Conservation (phyloP, 2,797 vertebrate species). For the Sebastolobus alascanus region DNA sequence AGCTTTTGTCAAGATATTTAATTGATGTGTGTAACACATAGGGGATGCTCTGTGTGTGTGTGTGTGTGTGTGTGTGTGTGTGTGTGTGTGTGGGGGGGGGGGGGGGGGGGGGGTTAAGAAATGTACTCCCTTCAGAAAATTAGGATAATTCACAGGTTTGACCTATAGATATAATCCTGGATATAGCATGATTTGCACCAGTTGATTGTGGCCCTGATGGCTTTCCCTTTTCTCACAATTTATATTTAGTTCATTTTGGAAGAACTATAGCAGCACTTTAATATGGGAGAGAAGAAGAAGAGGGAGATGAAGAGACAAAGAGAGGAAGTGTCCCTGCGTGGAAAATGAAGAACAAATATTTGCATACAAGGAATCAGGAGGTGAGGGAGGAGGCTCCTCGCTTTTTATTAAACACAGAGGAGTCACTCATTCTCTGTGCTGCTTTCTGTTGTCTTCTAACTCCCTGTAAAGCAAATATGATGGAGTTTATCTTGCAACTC, state of each 20-base stretch:
- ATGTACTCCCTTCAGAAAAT: background rate
- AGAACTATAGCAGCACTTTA: background rate
- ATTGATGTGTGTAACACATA: constrained; percentile 10
- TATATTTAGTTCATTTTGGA: background rate
- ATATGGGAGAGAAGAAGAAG: background rate
- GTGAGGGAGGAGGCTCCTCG: background rate
- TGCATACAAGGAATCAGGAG: constrained; percentile 19
- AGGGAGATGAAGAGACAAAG: background rate
- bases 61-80: constrained; percentile 11
- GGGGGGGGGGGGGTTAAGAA: background rate
- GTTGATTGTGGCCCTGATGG: background rate
- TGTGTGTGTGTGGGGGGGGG: background rate
- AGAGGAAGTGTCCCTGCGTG: background rate
- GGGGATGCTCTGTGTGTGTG: background rate
- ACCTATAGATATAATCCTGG: background rate
- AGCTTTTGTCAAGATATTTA: constrained; percentile 33
- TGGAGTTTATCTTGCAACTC: background rate
- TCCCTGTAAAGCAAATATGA: background rate
- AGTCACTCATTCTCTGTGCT: background rate
- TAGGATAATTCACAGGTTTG: background rate
- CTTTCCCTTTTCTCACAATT: background rate
- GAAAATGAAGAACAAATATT: constrained; percentile 33
- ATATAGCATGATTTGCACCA: background rate
- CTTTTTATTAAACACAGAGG: constrained; percentile 23
- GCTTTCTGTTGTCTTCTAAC: background rate